Evolutionary conservation across 2,888 invertebrate genomes (phyloP), one percentile per base, ranked within the genome.

Genomic region (Tachina grossa): DNA sequence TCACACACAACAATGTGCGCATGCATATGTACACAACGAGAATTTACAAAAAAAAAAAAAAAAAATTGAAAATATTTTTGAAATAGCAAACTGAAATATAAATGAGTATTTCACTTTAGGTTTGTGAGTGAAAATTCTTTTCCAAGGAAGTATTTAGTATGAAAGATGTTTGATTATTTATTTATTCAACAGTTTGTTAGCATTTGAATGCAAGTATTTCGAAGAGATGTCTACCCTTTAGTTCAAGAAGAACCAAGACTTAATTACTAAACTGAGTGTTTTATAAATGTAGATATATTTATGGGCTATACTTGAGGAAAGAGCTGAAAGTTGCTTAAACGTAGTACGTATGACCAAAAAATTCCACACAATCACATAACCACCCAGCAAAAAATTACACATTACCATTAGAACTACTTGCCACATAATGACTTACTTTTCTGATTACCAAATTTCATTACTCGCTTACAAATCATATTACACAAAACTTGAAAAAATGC

Each of bases 121-220:
- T 66, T n/a, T 41, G 31, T 55, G 57, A 22, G 47, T 51, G 5
- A 31, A 31, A 31, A 43, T 63, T 9, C 57, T 49, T 61, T 71
- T 43, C n/a, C 0, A 45, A 22, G 11, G 39, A 57, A 66, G 39
- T 76, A 66, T 65, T 76, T 76, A 16, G 4, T n/a, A 45, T 19
- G 71, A 16, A 63, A 53, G 9, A 63, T 53, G 43, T 76, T 76
- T 47, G 53, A 47, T 47, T 55, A 61, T 51, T 81, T 55, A 61
- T 51, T 81, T 59, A 45, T 75, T 75, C 53, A 82, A 81, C 81
- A 74, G 74, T 63, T 55, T 41, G 45, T 13, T 14, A 49, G 31
- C 13, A 10, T 53, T 3, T 41, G n/a, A n/a, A 13, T 39, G 45
- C 31, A 31, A 6, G 31, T 6, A 31, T 6, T 51, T 31, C 47